Evolutionary conservation across 2,797 vertebrate genomes (phyloP), one percentile per base, ranked within the genome.

Genomic region (Neosilurus mollespiculum): DNA sequence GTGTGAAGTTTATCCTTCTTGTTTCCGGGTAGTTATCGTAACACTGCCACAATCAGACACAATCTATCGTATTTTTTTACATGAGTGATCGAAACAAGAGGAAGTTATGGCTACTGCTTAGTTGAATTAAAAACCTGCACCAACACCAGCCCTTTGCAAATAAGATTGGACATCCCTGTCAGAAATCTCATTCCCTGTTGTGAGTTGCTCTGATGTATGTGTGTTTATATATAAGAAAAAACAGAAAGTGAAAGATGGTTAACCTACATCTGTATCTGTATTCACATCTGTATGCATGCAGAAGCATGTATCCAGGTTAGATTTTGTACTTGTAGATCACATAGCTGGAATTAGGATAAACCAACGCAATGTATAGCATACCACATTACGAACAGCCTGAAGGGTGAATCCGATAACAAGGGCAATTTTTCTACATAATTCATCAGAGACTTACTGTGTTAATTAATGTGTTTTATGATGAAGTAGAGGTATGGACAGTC

Each of bases 401-500:
- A 54, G 9, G 0, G 24, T 79, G 81, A 67, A 87, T 51, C 53
- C 54, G 65, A 80, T 56, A 78, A 53, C n/a, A 61, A 81, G 76
- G 85, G 88, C 84, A 85, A 20, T n/a, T 64, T 81, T 86, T 82
- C 80, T 71, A 53, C 84, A 62, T 56, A 86, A 84, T 88, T 80
- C 82, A 84, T 88, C 78, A 79, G 56, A 78, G 77, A 62, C 79
- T 87, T 80, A 67, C 61, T 85, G 82, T 81, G 71, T 84, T 90
- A 89, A 92, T 89, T 87, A 88, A 88, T 81, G 75, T 62, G 67
- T 85, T 90, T 87, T 89, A 90, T 85, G 82, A 81, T 62, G 77
- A 89, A 78, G 71, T 67, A 51, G 81, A 87, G 81, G 69, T 85
- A 87, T 86, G 78, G 66, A 83, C 66, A 81, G 87, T 86, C 77